Evolutionary conservation across 2,797 vertebrate species (phyloP).

Genomic region (Mionectes olivaceus): DNA sequence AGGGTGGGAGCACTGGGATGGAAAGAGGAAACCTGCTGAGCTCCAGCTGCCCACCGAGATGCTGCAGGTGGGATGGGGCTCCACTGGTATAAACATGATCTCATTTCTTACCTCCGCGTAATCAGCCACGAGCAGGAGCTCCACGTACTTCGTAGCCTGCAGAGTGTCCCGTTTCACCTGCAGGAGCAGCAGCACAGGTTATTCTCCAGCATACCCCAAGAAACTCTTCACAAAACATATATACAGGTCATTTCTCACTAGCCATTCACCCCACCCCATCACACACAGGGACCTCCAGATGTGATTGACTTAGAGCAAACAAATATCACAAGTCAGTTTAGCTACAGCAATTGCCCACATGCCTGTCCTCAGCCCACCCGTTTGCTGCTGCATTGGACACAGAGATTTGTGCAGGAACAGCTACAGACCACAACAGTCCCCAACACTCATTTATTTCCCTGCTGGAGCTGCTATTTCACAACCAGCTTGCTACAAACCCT

Average conservation of each 20-base stretch:
- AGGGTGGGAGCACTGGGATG: background rate
- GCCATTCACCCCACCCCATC: background rate
- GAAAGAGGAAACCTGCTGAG: background rate
- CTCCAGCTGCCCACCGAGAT: background rate
- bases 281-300: background rate
- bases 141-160: constrained; percentile 90
- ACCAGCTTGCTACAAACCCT: background rate
- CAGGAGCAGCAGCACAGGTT: background rate
- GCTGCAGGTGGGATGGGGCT: background rate
- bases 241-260: background rate
- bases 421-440: background rate
- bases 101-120: constrained; percentile 88
- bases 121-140: constrained; percentile 94
- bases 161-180: constrained; percentile 89
- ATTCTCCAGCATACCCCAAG: background rate
- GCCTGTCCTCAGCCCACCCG: background rate
- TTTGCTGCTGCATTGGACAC: fast-evolving
- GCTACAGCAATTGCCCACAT: background rate
- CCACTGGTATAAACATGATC: background rate
- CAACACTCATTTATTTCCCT: background rate
- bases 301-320: background rate
- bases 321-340: background rate
- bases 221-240: background rate
- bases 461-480: background rate
- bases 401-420: background rate